phyloP scores from a whole-genome alignment of 2,888 invertebrate species.

The Hipparchia semele region DNA sequence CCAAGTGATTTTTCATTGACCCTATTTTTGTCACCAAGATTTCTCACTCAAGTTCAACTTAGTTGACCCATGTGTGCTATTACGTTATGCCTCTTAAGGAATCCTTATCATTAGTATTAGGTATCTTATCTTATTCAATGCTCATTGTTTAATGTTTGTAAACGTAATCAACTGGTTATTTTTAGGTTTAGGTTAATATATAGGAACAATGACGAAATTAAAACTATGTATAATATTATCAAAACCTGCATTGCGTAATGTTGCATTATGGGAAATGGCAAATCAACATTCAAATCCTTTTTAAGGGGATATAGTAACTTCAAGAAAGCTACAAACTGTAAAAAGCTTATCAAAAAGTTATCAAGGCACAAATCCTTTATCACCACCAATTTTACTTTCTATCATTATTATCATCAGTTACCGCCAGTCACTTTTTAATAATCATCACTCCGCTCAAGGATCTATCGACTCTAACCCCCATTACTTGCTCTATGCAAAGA shows the following conservation, averaged over 20 bases:
- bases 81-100: not conserved
- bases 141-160: constrained; percentile 6
- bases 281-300: too few species aligned
- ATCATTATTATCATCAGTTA: too few species aligned
- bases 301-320: too few species aligned
- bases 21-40: not conserved
- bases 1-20: not conserved
- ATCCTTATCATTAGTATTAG: not conserved
- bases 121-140: constrained; percentile 11
- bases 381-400: too few species aligned
- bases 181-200: not conserved
- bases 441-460: too few species aligned
- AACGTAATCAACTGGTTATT: constrained; percentile 5
- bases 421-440: too few species aligned
- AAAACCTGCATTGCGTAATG: not conserved
- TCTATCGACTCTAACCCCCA: too few species aligned
- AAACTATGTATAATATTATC: not conserved
- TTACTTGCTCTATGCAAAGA: too few species aligned
- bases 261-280: not conserved
- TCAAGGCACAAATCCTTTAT: too few species aligned
- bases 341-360: too few species aligned
- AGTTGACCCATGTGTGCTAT: not conserved
- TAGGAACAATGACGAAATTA: constrained; percentile 4
- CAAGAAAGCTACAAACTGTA: too few species aligned
- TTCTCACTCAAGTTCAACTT: not conserved